These are phyloP conservation scores for Rhagium mordax DNA, from an alignment of 2,888 invertebrate genomes.

Conservation along the genomic window DNA sequence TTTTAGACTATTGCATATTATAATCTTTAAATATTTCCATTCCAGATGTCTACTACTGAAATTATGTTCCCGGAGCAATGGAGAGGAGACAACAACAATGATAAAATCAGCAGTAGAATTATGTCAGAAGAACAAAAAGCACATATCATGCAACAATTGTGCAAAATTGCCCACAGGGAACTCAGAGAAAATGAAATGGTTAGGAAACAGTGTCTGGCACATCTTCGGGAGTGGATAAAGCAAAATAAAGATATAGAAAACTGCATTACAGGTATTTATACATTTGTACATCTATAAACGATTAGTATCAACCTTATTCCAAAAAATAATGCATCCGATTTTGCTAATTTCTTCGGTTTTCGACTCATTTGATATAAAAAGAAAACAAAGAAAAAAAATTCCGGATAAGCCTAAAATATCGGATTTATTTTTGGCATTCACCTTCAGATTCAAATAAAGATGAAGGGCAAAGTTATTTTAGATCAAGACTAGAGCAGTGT, in stretches of 20 bases:
- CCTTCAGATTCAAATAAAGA: too few species aligned
- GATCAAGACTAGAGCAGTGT: too few species aligned
- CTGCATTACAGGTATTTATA: conserved; percentile 75
- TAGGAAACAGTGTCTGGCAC: conserved; percentile 76
- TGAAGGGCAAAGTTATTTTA: too few species aligned
- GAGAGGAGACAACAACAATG: conserved; percentile 53
- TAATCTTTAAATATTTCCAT: conserved; percentile 33
- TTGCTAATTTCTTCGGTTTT: too few species aligned
- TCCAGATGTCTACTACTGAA: conserved; percentile 62
- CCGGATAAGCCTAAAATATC: too few species aligned
- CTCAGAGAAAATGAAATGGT: conserved; percentile 80
- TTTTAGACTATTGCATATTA: too few species aligned
- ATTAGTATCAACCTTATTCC: too few species aligned
- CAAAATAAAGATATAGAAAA: conserved; percentile 81
- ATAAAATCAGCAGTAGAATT: conserved; percentile 28
- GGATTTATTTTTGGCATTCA: too few species aligned
- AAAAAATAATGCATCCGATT: too few species aligned
- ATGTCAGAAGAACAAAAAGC: conserved; percentile 9
- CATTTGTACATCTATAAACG: too few species aligned
- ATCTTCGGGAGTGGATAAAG: conserved; percentile 80
- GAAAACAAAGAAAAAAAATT: too few species aligned
- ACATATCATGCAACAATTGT: conserved; percentile 55
- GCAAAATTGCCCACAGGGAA: conserved; percentile 76
- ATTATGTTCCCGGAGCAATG: conserved; percentile 62
- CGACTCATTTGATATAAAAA: too few species aligned